Conservation (phyloP, 2,797 vertebrate species). For the Carapus acus region DNA sequence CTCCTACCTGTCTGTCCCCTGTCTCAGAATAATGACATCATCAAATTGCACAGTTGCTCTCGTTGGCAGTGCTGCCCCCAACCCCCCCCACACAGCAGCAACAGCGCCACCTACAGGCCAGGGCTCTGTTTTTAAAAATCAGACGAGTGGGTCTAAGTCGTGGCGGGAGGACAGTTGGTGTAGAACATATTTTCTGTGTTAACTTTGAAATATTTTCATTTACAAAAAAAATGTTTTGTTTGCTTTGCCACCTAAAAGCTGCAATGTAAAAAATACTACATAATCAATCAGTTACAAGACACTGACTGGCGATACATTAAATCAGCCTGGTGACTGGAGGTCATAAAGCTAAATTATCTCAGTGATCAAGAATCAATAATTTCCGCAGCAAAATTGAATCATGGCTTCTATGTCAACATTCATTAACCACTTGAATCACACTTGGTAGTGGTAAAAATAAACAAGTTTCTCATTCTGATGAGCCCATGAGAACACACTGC, state of each 20-base stretch:
- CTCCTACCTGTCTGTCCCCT: slow-evolving; percentile 4
- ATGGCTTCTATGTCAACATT: slow-evolving; percentile 1
- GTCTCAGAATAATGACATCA: slow-evolving; percentile 39
- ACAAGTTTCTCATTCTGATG: not conserved
- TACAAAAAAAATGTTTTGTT: no score
- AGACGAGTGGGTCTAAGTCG: not conserved
- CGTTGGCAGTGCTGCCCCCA: slow-evolving; percentile 11
- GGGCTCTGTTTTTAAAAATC: not conserved
- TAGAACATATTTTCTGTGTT: no score
- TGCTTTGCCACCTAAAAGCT: not conserved
- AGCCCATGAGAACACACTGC: not conserved
- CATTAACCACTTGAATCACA: slow-evolving; percentile 8
- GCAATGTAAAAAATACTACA: not conserved
- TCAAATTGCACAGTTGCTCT: slow-evolving; percentile 6
- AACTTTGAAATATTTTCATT: not conserved
- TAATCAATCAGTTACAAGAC: no score
- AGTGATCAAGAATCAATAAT: no score
- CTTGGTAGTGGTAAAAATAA: slow-evolving; percentile 7
- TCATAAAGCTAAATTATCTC: no score
- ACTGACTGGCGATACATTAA: no score
- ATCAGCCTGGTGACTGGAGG: no score
- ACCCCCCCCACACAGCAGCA: slow-evolving; percentile 2
- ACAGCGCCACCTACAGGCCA: slow-evolving; percentile 14
- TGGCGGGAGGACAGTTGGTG: slow-evolving; percentile 4
- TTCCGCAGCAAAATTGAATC: not conserved